phyloP scores from a whole-genome alignment of 2,888 invertebrate species.

The Agrochola lychnidis region DNA sequence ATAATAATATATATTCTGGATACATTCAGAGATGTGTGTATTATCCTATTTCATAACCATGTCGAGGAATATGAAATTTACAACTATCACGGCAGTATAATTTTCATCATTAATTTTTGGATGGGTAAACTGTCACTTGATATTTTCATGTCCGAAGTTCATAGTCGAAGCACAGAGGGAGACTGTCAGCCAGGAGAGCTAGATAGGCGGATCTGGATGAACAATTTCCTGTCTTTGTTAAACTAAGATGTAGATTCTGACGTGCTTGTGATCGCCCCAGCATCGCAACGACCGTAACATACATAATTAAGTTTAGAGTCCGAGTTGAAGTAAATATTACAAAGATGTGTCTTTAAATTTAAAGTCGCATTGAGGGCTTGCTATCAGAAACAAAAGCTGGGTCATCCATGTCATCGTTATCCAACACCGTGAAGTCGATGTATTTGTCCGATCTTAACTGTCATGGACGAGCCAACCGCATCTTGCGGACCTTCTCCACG shows the following conservation, averaged over 20 bases:
- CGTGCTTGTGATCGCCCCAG: slow-evolving; percentile 31
- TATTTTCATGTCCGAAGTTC: slow-evolving; percentile 18
- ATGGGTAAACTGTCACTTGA: slow-evolving; percentile 1
- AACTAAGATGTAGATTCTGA: background rate
- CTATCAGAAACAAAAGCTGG: slow-evolving; percentile 41
- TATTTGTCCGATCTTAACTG: slow-evolving; percentile 77
- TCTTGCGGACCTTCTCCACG: slow-evolving; percentile 76
- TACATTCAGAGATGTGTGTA: background rate
- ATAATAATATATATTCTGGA: slow-evolving; percentile 6
- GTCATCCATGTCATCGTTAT: slow-evolving; percentile 65
- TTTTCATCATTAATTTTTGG: background rate
- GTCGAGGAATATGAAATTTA: slow-evolving; percentile 1
- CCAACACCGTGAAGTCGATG: slow-evolving; percentile 77
- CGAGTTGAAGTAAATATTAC: slow-evolving; percentile 21
- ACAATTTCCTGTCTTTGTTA: slow-evolving; percentile 31
- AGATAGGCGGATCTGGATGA: slow-evolving; percentile 51
- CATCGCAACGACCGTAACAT: slow-evolving; percentile 64
- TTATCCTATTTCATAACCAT: background rate
- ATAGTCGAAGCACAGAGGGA: slow-evolving; percentile 19
- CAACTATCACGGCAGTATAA: slow-evolving; percentile 7
- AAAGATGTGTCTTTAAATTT: slow-evolving; percentile 23
- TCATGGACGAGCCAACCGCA: slow-evolving; percentile 79
- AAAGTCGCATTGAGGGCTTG: slow-evolving; percentile 42
- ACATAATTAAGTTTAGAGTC: slow-evolving; percentile 47
- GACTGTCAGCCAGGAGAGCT: slow-evolving; percentile 39